phyloP scores from a whole-genome alignment of 2,797 vertebrate genomes.

The Trematomus bernacchii region DNA sequence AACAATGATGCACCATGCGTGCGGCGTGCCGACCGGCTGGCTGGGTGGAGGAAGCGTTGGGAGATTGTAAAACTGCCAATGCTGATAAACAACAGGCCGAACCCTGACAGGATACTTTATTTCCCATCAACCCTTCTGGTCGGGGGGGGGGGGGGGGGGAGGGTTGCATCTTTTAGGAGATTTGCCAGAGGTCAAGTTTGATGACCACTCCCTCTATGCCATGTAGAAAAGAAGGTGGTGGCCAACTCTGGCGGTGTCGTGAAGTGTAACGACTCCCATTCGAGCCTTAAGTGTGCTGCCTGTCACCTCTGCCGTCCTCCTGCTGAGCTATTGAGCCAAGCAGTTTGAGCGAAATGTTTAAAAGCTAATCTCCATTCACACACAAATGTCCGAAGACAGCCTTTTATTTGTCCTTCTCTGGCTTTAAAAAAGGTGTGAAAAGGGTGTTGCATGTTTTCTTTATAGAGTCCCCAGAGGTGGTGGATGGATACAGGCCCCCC shows the following conservation, averaged over 20 bases:
- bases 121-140: conserved; percentile 41
- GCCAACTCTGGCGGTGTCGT: conserved; percentile 51
- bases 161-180: conserved; percentile 47
- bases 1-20: conserved; percentile 44
- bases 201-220: conserved; percentile 24
- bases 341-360: conserved; percentile 39
- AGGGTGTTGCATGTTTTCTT: conserved; percentile 34
- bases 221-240: conserved; percentile 50
- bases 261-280: conserved; percentile 65
- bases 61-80: conserved; percentile 45
- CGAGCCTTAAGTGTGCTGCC: conserved; percentile 45
- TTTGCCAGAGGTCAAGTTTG: conserved; percentile 56
- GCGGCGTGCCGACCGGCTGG: conserved; percentile 49
- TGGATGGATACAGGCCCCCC: neutral
- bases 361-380: conserved; percentile 71
- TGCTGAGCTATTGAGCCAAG: conserved; percentile 68
- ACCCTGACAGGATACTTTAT: conserved; percentile 46
- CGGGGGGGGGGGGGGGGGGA: conserved; percentile 34
- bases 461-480: conserved; percentile 23
- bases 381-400: conserved; percentile 60
- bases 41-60: conserved; percentile 25
- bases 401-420: conserved; percentile 44
- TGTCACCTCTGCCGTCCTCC: conserved; percentile 54
- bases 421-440: conserved; percentile 56
- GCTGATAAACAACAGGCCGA: conserved; percentile 49